Base-by-base conservation (phyloP, 2,888 invertebrate genomes). In the Spilarctia lutea region DNA sequence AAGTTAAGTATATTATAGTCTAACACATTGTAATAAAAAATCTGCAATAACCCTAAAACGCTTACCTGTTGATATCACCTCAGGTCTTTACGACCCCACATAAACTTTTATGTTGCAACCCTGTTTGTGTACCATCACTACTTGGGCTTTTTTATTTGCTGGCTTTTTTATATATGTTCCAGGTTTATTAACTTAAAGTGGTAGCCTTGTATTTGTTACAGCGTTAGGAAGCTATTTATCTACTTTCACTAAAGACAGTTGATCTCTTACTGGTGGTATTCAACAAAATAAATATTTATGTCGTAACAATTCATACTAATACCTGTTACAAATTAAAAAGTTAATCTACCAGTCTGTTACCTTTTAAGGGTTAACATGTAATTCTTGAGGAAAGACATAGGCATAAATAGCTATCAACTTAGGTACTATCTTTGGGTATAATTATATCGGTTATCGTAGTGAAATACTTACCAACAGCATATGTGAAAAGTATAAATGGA, bases 71-170 rank as follows among this genome's bases (percentile, higher is more conserved):
- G 91, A 90, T 90, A 87, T 84, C 85, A 83, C 81, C 81, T 78
- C 79, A 79, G 88, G 86, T 82, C 86, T 88, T 89, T 87, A 91
- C 83, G 89, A 83, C 85, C 85, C 71, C 79, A 78, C 87, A 87
- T 91, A 90, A 91, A 91, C 73, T 88, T 91, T 91, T 90, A 91
- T 88, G 88, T 83, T 78, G 77, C 81, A 80, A 81, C 81, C 85
- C 79, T 79, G 82, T 85, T 83, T 84, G 79, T 81, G 83, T 82
- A 83, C 81, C 81, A 79, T 83, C 84, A 83, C 84, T 86, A 86
- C 83, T 83, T 83, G 80, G 81, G 77, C 80, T 83, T 84, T 83
- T 82, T 83, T 83, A 83, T 85, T 83, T 74, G 77, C 75, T 76
- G 68, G 75, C 74, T 80, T 84, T 85, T 81, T 85, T 85, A 83